Base-by-base conservation (phyloP, 2,797 vertebrate genomes). In the Anguilla megastoma region DNA sequence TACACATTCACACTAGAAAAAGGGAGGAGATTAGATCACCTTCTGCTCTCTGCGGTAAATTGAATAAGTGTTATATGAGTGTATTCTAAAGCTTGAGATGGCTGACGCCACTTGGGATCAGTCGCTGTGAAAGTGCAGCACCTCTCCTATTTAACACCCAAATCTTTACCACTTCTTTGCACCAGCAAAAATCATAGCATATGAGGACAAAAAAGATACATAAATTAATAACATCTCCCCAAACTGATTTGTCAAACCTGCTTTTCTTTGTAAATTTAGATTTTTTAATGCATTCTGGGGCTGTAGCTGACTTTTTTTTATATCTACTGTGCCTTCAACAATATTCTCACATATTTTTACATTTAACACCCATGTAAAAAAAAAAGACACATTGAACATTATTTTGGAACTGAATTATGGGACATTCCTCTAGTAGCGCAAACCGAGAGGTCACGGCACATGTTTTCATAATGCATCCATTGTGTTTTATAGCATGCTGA, bases 1-100 rank as follows among this genome's bases (percentile, higher is more conserved):
- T 86, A 83, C 60, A 52, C 79, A 69, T 56, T 60, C 86, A 69
- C 80, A 33, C 86, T 33, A 41, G 88, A 89, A 87, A 63, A 85
- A 87, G 74, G 52, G 16, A 54, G 60, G 30, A 89, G 85, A 89
- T 89, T 84, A 33, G 79, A 89, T 89, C 69, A 63, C 86, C 33
- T n/a, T 24, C 63, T 87, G 88, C 86, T 85, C n/a, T 84, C 48
- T 83, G 27, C 48, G 6, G 33, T 76, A 60, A 87, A 89, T 89
- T 87, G 33, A 85, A 89, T 89, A 80, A 89, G 82, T 86, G 84
- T 50, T 74, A 56, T 74, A 69, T 54, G 45, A 30, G 10, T 85
- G 36, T 69, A 80, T 80, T 83, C 45, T 36, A 54, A 54, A 86
- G 30, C 85, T 86, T n/a, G 14, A 86, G 54, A 48, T 69, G 76